These are phyloP conservation scores for Malacoctenus gilli DNA, from an alignment of 2,797 vertebrate species.

Conservation along the genomic window DNA sequence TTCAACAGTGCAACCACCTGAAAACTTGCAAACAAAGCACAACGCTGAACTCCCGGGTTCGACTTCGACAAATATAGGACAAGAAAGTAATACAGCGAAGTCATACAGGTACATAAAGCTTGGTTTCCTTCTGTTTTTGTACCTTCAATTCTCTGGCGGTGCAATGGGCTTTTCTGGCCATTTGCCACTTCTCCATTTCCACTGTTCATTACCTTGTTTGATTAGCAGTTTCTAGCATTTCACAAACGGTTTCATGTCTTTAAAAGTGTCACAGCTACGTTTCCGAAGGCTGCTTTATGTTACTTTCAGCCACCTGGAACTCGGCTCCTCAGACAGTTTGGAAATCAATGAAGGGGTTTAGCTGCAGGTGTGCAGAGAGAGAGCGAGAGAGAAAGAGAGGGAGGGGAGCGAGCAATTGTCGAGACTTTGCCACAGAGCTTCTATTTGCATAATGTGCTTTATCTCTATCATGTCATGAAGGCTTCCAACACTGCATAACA, in stretches of 20 bases:
- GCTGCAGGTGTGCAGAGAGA: constrained; percentile 53
- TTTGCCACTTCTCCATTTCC: constrained; percentile 14
- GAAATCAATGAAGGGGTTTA: constrained; percentile 58
- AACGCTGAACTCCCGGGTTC: background rate
- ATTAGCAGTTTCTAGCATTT: constrained; percentile 46
- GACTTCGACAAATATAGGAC: background rate
- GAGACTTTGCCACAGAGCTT: constrained; percentile 33
- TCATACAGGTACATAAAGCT: too few species aligned
- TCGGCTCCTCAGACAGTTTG: constrained; percentile 40
- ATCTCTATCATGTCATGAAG: constrained; percentile 42
- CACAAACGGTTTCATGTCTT: constrained; percentile 30
- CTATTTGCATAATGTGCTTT: constrained; percentile 59
- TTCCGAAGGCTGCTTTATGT: constrained; percentile 45
- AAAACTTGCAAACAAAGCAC: too few species aligned
- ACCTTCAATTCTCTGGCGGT: background rate
- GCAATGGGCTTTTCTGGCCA: background rate
- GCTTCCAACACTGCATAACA: constrained; percentile 17
- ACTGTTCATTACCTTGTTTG: constrained; percentile 46
- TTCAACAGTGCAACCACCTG: too few species aligned
- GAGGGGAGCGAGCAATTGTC: constrained; percentile 22
- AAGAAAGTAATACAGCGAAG: constrained; percentile 1
- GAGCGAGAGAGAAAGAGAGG: constrained; percentile 19
- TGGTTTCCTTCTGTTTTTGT: constrained; percentile 1
- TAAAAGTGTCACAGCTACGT: constrained; percentile 38
- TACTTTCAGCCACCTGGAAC: constrained; percentile 51